phyloP scores from a whole-genome alignment of 2,888 invertebrate genomes.

The Aproaerema taeniolella region DNA sequence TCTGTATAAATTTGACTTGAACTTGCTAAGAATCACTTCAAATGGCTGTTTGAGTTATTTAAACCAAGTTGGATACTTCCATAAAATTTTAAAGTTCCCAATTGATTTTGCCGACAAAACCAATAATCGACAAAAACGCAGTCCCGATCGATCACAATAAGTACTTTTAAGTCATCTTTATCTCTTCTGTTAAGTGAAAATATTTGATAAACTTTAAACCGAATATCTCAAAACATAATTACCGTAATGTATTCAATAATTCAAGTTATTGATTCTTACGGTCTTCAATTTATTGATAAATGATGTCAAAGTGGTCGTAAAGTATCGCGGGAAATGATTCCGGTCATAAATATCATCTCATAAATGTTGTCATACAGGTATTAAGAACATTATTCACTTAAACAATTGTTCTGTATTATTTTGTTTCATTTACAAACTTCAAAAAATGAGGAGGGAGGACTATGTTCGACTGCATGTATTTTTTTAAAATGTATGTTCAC shows the following conservation, averaged over 20 bases:
- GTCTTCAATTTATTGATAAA: conserved; percentile 7
- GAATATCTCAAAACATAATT: conserved; percentile 7
- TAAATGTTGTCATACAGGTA: conserved; percentile 1
- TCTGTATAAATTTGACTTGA: too few species aligned
- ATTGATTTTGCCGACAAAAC: too few species aligned
- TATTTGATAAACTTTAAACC: conserved; percentile 4
- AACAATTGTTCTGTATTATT: too few species aligned
- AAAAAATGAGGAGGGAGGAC: too few species aligned
- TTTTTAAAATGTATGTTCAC: too few species aligned
- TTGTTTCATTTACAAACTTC: too few species aligned
- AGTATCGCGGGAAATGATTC: background rate
- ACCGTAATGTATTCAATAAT: conserved; percentile 5
- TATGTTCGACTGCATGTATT: too few species aligned
- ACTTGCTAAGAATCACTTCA: too few species aligned
- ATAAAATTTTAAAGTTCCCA: too few species aligned
- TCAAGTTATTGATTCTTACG: background rate
- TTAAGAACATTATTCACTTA: background rate
- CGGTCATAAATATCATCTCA: background rate
- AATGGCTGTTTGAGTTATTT: too few species aligned
- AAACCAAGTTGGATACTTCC: too few species aligned
- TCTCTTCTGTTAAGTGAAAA: conserved; percentile 11
- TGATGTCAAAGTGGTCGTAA: background rate
- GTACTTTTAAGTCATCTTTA: conserved; percentile 7
- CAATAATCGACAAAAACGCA: too few species aligned
- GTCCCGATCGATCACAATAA: conserved; percentile 12